Conservation (phyloP, 2,888 invertebrate species). For the Ypsolopha scabrella region DNA sequence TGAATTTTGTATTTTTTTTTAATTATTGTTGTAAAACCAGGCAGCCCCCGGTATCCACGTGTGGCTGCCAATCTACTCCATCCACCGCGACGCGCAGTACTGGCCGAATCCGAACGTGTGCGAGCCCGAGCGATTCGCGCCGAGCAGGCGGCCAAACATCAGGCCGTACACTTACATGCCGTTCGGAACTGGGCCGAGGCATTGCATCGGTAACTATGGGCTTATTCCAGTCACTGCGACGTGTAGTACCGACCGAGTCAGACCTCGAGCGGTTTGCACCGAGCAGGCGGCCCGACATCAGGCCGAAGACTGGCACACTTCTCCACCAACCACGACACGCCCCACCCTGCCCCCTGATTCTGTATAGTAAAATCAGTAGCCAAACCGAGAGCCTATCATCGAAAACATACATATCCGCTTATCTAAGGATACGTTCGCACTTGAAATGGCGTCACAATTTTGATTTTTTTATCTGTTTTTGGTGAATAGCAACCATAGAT, state of each 20-base stretch:
- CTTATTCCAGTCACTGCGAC: not conserved
- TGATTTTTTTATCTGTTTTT: too few relatives aligned
- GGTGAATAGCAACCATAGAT: too few relatives aligned
- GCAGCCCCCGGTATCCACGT: conserved; percentile 36
- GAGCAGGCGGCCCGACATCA: too few relatives aligned
- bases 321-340: too few relatives aligned
- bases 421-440: too few relatives aligned
- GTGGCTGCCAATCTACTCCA: conserved; percentile 38
- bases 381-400: too few relatives aligned
- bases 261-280: not conserved
- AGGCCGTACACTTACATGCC: conserved; percentile 47
- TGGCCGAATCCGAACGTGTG: conserved; percentile 37
- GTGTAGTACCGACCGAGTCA: not conserved
- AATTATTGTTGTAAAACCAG: conserved; percentile 12
- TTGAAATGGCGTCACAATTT: too few relatives aligned
- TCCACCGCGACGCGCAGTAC: conserved; percentile 49
- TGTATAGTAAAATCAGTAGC: too few relatives aligned
- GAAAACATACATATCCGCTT: too few relatives aligned
- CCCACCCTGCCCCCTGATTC: too few relatives aligned
- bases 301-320: too few relatives aligned
- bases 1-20: too few relatives aligned
- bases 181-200: conserved; percentile 54
- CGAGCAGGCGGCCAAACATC: conserved; percentile 26
- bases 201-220: conserved; percentile 42
- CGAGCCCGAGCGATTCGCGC: conserved; percentile 31